Evolutionary conservation across 2,113 vertebrate species (phyloP), one percentile per base, ranked within the genome.

Genomic region (Gasterosteus nipponicus): DNA sequence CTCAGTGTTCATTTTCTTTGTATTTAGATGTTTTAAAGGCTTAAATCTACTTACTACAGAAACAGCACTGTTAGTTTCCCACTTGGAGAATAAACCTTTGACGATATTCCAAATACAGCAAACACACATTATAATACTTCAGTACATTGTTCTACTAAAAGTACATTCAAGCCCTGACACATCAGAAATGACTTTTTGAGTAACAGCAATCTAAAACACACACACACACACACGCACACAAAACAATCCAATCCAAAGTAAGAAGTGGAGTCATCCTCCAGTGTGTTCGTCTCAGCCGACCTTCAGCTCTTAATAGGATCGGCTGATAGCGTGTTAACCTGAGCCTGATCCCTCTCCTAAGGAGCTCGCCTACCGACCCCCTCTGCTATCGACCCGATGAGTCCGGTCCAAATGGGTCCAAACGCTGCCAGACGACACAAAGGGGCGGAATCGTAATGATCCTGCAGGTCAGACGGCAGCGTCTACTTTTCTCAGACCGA

Each of bases 291-390:
- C 61, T 80, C 79, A 54, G 33, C 46, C 87, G 92, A 94, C 93
- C 93, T 94, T 93, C 91, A 93, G 72, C 69, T 81, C 29, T 49
- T 94, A 93, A 94, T 86, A 84, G 91, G 92, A 93, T 94, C 83
- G 78, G 75, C 74, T 80, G 75, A 64, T 53, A 12, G 69, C 80
- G 75, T 91, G 91, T 90, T 93, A 91, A 88, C 89, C 49, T 66
- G 85, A 94, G 84, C 83, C 92, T 92, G 90, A 92, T 81, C 83
- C 81, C 86, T 41, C 18, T 81, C 33, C 71, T 85, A 83, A 91
- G 87, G 33, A 73, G 88, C 85, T 90, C 77, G 53, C 31, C 22
- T 39, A 57, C 16, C 4, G n/a, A 64, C 70, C 78, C 82, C 76
- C 53, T 75, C 35, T 42, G 42, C 82, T 66, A 60, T 90, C 73